A percentile compares a stretch with the other conserved stretches of the same genome.
phyloP scores from a whole-genome alignment of 37 sponge, comb jelly and placozoan genomes.

The Haliclona indistincta region DNA sequence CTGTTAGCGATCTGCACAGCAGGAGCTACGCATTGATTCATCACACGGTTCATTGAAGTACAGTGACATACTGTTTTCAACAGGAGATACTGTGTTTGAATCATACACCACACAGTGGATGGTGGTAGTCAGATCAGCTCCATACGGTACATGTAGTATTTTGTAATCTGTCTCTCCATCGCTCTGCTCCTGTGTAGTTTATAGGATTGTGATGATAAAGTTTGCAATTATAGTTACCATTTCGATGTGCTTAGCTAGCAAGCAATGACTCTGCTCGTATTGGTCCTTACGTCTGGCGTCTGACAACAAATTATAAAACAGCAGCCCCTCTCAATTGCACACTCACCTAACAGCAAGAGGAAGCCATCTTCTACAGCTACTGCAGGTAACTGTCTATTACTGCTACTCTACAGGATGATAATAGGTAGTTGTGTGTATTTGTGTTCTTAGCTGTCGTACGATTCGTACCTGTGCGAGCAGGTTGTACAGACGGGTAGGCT shows the following conservation, averaged over 20 bases:
- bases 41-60: not conserved
- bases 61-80: slow-evolving; percentile 77
- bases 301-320: slow-evolving; percentile 7
- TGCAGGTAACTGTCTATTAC: slow-evolving; percentile 2
- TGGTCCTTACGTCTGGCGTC: slow-evolving; percentile 55
- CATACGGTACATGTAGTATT: slow-evolving; percentile 28
- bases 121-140: slow-evolving; percentile 69
- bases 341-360: slow-evolving; percentile 76
- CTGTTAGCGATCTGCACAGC: slow-evolving; percentile 77
- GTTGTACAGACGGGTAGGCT: slow-evolving; percentile 91
- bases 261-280: slow-evolving; percentile 60
- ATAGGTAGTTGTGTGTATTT: not conserved
- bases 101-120: slow-evolving; percentile 89
- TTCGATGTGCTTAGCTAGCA: slow-evolving; percentile 38
- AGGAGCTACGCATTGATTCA: slow-evolving; percentile 44
- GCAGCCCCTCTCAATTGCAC: not conserved
- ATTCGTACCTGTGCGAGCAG: slow-evolving; percentile 68
- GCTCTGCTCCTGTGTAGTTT: not conserved
- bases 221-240: slow-evolving; percentile 11
- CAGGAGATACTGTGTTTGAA: slow-evolving; percentile 72
- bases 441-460: not conserved
- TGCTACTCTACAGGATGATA: too few species aligned
- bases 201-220: not conserved
- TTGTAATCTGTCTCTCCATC: not conserved
- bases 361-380: slow-evolving; percentile 53